These are phyloP conservation scores for Orestias chungarensis DNA, from an alignment of 2,797 vertebrate species.

Conservation along the genomic window DNA sequence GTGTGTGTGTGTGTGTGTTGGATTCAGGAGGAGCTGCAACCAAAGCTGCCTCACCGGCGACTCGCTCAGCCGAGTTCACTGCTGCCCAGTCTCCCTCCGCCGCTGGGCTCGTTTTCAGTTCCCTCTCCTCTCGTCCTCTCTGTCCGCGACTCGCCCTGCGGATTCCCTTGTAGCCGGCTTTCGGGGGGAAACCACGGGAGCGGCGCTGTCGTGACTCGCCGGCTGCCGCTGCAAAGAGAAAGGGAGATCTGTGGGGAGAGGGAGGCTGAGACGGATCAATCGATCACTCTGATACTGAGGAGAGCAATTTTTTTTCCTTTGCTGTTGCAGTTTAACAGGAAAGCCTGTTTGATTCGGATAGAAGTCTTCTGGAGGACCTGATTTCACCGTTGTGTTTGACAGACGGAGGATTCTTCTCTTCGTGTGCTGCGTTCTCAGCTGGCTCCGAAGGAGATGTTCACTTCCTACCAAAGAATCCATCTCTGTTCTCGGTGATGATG, in stretches of 20 bases:
- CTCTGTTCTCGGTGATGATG: constrained; percentile 70
- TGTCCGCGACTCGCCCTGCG: constrained; percentile 37
- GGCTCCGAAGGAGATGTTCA: constrained; percentile 39
- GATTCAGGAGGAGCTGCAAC: constrained; percentile 72
- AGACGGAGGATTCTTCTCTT: no score
- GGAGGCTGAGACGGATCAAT: constrained; percentile 50
- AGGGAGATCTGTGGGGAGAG: constrained; percentile 21
- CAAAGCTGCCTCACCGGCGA: constrained; percentile 63
- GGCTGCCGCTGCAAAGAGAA: constrained; percentile 59
- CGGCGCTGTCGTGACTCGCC: constrained; percentile 65
- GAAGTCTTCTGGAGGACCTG: constrained; percentile 36
- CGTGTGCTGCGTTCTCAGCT: no score
- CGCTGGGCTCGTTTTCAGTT: constrained; percentile 56
- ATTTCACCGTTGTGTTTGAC: constrained; percentile 23
- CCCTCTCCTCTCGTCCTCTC: constrained; percentile 40
- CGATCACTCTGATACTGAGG: constrained; percentile 46
- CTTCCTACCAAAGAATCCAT: constrained; percentile 58
- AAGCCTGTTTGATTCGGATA: constrained; percentile 24
- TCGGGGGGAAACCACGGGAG: constrained; percentile 33
- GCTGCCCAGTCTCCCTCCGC: constrained; percentile 51
- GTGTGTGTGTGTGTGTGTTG: constrained; percentile 23
- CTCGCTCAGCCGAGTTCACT: constrained; percentile 59
- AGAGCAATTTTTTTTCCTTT: constrained; percentile 17
- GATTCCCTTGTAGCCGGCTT: constrained; percentile 41
- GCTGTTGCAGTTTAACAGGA: constrained; percentile 14